Conservation (phyloP, 2,888 invertebrate species). For the Drosophila merina region DNA sequence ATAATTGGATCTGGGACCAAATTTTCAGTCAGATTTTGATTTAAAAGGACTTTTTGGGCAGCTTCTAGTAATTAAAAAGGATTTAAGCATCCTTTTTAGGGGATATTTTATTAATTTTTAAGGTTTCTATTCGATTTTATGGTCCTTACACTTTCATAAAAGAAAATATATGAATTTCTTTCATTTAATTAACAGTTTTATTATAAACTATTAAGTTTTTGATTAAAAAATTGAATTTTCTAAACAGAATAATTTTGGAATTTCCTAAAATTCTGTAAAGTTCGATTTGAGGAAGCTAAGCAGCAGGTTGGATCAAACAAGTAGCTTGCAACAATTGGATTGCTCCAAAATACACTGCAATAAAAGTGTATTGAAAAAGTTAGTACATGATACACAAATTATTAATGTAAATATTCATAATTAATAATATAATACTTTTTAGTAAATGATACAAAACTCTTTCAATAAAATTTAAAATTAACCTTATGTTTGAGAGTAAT, state of each 20-base stretch:
- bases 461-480: too few relatives aligned
- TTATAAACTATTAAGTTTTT: too few relatives aligned
- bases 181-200: too few relatives aligned
- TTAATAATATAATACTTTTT: background rate
- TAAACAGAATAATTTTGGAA: background rate
- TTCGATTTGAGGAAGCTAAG: background rate
- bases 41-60: background rate
- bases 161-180: too few relatives aligned
- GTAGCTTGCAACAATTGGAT: conserved; percentile 1
- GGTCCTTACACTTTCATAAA: too few relatives aligned
- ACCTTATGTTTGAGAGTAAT: too few relatives aligned
- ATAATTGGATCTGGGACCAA: background rate
- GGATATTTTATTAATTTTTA: background rate
- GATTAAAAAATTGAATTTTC: too few relatives aligned
- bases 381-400: background rate
- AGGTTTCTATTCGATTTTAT: background rate
- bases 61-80: background rate
- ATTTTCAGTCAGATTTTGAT: background rate
- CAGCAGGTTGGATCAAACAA: background rate
- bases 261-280: background rate
- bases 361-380: background rate
- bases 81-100: background rate
- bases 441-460: too few relatives aligned
- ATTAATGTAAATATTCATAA: too few relatives aligned
- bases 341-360: background rate